Evolutionary conservation across 2,113 vertebrate species (phyloP).

Genomic region (Sterna hirundo): DNA sequence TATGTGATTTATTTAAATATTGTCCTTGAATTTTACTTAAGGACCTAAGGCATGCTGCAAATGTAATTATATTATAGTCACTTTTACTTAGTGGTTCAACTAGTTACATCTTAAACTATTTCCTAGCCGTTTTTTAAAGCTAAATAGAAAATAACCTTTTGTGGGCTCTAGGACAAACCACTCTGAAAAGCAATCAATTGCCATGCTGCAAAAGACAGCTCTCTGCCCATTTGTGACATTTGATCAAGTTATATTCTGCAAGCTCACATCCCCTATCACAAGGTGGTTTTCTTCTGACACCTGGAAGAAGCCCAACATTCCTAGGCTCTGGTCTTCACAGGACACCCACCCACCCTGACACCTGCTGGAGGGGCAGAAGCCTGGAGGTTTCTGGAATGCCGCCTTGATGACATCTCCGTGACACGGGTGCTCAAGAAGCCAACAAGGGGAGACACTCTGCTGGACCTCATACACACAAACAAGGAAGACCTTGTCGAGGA

Average conservation of each 20-base stretch:
- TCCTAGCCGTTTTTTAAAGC: neutral
- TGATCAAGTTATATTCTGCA: neutral
- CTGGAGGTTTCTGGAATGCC: neutral
- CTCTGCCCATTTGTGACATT: neutral
- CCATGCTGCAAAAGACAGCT: neutral
- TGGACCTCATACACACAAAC: neutral
- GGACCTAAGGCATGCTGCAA: neutral
- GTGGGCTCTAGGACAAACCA: neutral
- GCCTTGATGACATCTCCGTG: too few species aligned
- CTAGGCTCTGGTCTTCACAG: neutral
- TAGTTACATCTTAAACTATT: neutral
- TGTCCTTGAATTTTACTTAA: neutral
- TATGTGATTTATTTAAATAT: conserved; percentile 3
- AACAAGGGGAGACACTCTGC: neutral
- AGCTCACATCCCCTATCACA: neutral
- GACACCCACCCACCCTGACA: neutral
- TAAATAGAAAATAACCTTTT: neutral
- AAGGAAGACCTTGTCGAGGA: neutral
- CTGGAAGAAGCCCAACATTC: neutral
- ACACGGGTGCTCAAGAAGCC: neutral
- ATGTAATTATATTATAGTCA: neutral
- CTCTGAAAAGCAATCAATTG: neutral
- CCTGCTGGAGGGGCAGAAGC: neutral
- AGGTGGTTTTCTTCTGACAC: neutral
- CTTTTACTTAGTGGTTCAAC: neutral